These are phyloP conservation scores for Matsumyia berberina DNA, from an alignment of 2,888 invertebrate species.

Conservation along the genomic window DNA sequence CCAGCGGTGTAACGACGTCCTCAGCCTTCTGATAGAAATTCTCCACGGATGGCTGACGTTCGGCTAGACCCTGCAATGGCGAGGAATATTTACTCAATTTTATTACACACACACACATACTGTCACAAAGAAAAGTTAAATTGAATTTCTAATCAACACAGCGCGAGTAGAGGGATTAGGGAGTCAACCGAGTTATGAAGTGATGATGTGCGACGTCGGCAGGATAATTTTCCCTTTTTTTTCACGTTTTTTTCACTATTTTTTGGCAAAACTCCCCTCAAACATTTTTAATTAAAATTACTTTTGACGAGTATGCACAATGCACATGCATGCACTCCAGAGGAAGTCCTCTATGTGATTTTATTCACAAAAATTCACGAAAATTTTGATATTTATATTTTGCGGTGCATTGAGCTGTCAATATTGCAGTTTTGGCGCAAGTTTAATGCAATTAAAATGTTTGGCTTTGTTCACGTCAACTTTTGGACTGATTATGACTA, in stretches of 20 bases:
- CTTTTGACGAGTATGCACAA: conserved; percentile 28
- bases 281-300: conserved; percentile 68
- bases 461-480: not conserved
- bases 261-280: conserved; percentile 18
- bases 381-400: conserved; percentile 10
- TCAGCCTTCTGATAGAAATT: conserved; percentile 73
- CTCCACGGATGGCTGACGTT: conserved; percentile 65
- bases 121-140: conserved; percentile 60
- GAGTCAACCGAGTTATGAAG: conserved; percentile 35
- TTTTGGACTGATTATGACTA: not conserved
- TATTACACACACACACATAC: conserved; percentile 24
- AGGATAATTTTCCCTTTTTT: too few relatives aligned
- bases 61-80: conserved; percentile 61
- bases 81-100: conserved; percentile 49
- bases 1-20: conserved; percentile 63
- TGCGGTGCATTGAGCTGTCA: conserved; percentile 41
- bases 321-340: not conserved
- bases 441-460: conserved; percentile 41
- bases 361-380: conserved; percentile 3
- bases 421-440: conserved; percentile 48
- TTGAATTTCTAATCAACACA: conserved; percentile 68
- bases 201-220: conserved; percentile 31
- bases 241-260: not conserved
- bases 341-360: not conserved
- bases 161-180: not conserved